Evolutionary conservation across 2,113 vertebrate species (phyloP).

Genomic region (Stomatorhinus ivindoensis): DNA sequence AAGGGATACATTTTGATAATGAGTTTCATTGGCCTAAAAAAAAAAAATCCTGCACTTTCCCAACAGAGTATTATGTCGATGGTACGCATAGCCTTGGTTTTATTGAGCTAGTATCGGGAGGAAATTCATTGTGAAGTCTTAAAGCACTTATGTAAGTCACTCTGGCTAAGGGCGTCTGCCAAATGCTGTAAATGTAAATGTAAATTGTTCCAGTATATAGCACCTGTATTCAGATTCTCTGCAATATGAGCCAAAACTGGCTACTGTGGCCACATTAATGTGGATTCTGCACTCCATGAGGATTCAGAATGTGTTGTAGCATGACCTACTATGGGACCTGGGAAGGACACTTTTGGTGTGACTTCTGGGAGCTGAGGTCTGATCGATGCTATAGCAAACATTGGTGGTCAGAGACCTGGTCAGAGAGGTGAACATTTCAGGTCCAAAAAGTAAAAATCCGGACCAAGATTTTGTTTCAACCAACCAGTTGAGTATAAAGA

Average conservation of each 20-base stretch:
- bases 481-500: background rate
- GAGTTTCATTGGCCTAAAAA: no score
- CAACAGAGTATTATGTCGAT: no score
- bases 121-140: no score
- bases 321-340: background rate
- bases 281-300: background rate
- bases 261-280: background rate
- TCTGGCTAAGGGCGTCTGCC: no score
- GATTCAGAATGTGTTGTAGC: background rate
- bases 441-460: background rate
- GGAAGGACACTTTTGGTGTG: background rate
- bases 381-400: background rate
- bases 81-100: no score
- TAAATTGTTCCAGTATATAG: background rate
- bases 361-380: background rate
- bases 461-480: background rate
- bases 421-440: background rate
- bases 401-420: background rate
- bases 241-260: background rate
- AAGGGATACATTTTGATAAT: background rate
- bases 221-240: background rate
- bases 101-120: no score
- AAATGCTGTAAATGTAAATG: no score
- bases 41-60: no score
- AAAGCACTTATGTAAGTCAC: no score